Base-by-base conservation (phyloP, 2,797 vertebrate species). In the Ptychobarbus kaznakovi region DNA sequence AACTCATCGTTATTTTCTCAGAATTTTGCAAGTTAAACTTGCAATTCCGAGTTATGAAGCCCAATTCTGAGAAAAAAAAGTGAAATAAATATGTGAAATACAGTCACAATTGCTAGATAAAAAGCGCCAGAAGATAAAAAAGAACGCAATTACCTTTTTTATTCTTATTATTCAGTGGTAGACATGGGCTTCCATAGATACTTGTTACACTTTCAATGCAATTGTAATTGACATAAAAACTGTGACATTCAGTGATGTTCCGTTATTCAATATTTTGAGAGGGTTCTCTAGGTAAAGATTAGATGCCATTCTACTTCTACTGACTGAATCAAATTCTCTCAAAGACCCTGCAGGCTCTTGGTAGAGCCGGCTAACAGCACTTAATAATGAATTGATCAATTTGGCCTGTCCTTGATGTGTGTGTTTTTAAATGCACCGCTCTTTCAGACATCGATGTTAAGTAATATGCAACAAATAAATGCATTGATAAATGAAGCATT, bases 331-430 rank as follows among this genome's bases (percentile, higher is more conserved):
- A 61, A 32, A 88, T 70, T 80, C 76, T 83, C 74, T 66, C 22
- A 70, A 78, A 83, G 66, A 70, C 53, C 56, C 44, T 3, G 42
- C 76, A 42, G 87, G 76, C 65, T 77, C 42, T 73, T 11, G 10
- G 49, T 32, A 44, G 38, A 75, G 44, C 4, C 77, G 81, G 81
- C 72, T 82, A 88, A 84, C 80, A 35, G 58, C 83, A 12, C 28
- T 80, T 83, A 91, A 81, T 90, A 92, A 92, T 90, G 90, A 86
- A 80, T 79, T 92, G 69, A 81, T 81, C 81, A 84, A 81, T 88
- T 83, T 56, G 80, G 68, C 68, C 66, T 79, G 65, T 61, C 76
- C 81, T 61, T 61, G 63, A 63, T 83, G 42, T 40, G 53, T 51
- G 44, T 65, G 56, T 44, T 79, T 22, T 83, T 83, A 42, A 82